Percentiles rank a stretch among this genome's conserved stretches.
These are phyloP conservation scores for Toxotes jaculatrix DNA, from an alignment of 2,113 vertebrate species.

Conservation along the genomic window DNA sequence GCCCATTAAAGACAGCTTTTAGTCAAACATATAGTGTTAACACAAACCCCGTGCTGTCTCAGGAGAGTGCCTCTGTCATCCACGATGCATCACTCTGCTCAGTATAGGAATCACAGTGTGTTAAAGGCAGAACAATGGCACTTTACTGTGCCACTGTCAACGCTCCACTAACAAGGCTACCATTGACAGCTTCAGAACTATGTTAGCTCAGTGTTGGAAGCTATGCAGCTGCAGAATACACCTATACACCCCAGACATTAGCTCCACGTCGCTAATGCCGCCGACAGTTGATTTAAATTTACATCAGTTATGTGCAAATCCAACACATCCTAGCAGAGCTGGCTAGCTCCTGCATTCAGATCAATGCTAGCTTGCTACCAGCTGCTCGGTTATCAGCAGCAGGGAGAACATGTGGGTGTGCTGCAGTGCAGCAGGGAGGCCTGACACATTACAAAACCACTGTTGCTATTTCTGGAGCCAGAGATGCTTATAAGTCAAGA, in stretches of 20 bases:
- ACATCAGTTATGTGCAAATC: constrained; percentile 21
- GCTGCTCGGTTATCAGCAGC: constrained; percentile 46
- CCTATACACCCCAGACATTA: not conserved
- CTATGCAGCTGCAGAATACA: not conserved
- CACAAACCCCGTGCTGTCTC: constrained; percentile 36
- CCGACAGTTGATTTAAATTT: not conserved
- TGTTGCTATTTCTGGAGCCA: constrained; percentile 65
- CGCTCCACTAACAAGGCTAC: constrained; percentile 52
- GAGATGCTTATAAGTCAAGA: constrained; percentile 49
- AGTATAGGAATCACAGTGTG: constrained; percentile 67
- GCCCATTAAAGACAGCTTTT: constrained; percentile 19
- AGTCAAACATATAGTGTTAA: constrained; percentile 26
- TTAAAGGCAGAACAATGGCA: constrained; percentile 65
- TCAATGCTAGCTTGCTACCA: constrained; percentile 41
- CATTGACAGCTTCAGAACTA: constrained; percentile 50
- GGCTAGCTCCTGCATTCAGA: constrained; percentile 42
- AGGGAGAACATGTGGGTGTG: constrained; percentile 67
- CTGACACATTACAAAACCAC: constrained; percentile 65
- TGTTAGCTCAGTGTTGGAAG: constrained; percentile 15
- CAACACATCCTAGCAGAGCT: constrained; percentile 10
- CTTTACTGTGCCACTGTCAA: constrained; percentile 67
- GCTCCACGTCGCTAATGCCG: not conserved
- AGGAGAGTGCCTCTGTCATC: constrained; percentile 39
- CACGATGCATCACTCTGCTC: constrained; percentile 59
- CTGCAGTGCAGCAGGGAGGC: constrained; percentile 76